Evolutionary conservation across 2,797 vertebrate species (phyloP).

Genomic region (Myripristis jacobus): DNA sequence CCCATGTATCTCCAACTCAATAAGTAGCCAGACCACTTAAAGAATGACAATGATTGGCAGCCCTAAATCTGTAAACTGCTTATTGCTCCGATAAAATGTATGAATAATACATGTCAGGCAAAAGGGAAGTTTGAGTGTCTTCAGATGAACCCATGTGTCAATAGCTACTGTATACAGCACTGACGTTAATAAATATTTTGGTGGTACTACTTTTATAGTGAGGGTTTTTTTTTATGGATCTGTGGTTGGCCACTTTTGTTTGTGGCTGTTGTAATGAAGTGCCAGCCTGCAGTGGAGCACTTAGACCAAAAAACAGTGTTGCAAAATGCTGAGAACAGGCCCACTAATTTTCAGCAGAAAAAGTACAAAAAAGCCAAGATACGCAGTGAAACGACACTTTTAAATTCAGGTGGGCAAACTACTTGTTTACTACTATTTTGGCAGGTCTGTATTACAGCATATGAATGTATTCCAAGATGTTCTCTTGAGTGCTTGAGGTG

Average conservation of each 20-base stretch:
- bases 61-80: constrained; percentile 74
- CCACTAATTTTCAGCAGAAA: too few relatives aligned
- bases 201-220: constrained; percentile 48
- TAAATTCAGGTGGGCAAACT: neutral
- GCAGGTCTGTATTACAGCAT: neutral
- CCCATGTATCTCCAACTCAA: constrained; percentile 72
- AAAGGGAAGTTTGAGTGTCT: constrained; percentile 63
- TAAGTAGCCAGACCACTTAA: constrained; percentile 73
- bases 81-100: constrained; percentile 75
- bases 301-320: constrained; percentile 10
- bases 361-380: too few relatives aligned
- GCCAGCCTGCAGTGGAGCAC: constrained; percentile 11
- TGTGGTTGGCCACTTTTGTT: constrained; percentile 57
- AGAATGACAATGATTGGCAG: constrained; percentile 76
- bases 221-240: constrained; percentile 63
- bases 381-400: too few relatives aligned
- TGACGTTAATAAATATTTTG: constrained; percentile 67
- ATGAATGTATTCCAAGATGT: neutral
- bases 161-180: constrained; percentile 55
- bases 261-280: constrained; percentile 55
- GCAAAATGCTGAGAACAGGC: constrained; percentile 33
- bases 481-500: neutral
- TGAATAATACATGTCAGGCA: constrained; percentile 77
- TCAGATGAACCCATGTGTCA: constrained; percentile 67
- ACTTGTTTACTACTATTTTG: neutral